Evolutionary conservation across 2,113 vertebrate genomes (phyloP), one percentile per base, ranked within the genome.

Genomic region (Pleuronectes platessa): DNA sequence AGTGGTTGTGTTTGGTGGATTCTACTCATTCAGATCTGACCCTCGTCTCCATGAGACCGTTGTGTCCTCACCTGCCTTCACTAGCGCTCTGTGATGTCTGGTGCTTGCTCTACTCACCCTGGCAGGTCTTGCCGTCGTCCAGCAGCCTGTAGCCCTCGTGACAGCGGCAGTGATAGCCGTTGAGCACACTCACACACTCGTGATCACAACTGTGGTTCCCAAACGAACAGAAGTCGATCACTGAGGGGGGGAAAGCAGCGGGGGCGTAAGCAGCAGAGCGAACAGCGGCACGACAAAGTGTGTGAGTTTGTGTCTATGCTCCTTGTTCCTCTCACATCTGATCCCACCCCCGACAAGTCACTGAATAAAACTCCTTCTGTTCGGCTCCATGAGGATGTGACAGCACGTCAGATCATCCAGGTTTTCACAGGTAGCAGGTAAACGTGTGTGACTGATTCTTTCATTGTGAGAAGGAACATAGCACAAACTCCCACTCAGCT

Each of bases 141-240:
- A 95, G 96, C 79, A 98, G 93, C 0, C 90, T 90, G 71, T 95
- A 94, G 35, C 97, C 97, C 0, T 95, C 87, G 70, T 85, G 91
- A 89, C 97, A 99, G 81, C 66, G 93, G 88, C 97, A 98, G 75
- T 84, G 93, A 73, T 95, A 96, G 76, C 97, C 97, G 0, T 71
- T 92, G 9, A 95, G 92, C 70, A 96, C 93, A 86, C 93, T 96
- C 73, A 97, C 94, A 47, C 97, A 98, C 86, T 96, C 91, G 0
- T 98, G 97, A 84, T 97, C 95, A 89, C 98, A 99, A 88, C 96
- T 97, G 90, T 98, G 96, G 91, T 98, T 98, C 9, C 96, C 92
- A 0, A 96, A 97, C 54, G 94, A 95, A 91, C 97, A 99, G 92
- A 95, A 96, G 92, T 98, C 93, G 53, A 97, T 94, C 95, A 95